Percentiles rank a stretch among this genome's conserved stretches.
These are phyloP conservation scores for Pardalotus punctatus DNA, from an alignment of 2,113 vertebrate genomes.

Conservation along the genomic window DNA sequence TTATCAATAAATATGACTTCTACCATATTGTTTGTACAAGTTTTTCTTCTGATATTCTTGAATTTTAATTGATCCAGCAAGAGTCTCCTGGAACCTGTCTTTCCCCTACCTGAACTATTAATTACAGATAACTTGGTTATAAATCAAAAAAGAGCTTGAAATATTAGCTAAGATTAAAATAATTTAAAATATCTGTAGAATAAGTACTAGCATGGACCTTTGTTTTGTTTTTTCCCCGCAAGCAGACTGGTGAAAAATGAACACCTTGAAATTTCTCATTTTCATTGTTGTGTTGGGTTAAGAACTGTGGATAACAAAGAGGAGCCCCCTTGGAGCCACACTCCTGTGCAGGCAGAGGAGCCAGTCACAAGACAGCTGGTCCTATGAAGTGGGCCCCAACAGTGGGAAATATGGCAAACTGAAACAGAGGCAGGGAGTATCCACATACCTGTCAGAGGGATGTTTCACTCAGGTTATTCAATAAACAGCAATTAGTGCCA, in stretches of 20 bases:
- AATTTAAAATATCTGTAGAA: neutral
- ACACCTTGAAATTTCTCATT: neutral
- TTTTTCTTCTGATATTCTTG: slow-evolving; percentile 24
- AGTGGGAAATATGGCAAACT: neutral
- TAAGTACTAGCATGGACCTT: neutral
- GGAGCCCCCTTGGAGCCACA: neutral
- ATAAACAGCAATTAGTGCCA: slow-evolving; percentile 44
- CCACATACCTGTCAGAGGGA: neutral
- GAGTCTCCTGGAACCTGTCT: neutral
- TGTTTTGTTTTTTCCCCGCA: neutral
- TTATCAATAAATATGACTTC: slow-evolving; percentile 84
- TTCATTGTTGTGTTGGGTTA: neutral
- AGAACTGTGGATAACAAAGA: neutral
- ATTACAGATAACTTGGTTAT: neutral
- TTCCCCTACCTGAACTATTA: neutral
- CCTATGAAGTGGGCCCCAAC: neutral
- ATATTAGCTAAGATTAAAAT: neutral
- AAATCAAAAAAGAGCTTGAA: neutral
- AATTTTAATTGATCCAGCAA: neutral
- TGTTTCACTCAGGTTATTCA: neutral
- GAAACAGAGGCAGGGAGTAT: neutral
- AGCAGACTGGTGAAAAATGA: neutral
- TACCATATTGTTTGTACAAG: slow-evolving; percentile 59
- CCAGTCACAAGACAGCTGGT: neutral
- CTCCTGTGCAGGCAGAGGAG: neutral